These are phyloP conservation scores for Bradypodion pumilum DNA, from an alignment of 2,797 vertebrate species.

Conservation along the genomic window DNA sequence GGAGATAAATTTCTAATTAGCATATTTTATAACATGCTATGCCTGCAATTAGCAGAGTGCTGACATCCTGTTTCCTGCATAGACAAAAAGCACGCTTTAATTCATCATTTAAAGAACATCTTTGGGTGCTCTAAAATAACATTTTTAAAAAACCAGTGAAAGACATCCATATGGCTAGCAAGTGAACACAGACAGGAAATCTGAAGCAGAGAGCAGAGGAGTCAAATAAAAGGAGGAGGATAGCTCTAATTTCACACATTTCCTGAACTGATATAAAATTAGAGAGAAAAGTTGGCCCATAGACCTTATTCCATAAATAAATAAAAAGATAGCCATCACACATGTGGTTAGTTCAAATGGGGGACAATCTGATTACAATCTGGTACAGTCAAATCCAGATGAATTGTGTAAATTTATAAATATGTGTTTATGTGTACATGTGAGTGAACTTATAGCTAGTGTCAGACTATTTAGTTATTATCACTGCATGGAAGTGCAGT, in stretches of 20 bases:
- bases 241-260: constrained; percentile 1
- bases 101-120: constrained; percentile 23
- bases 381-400: no score
- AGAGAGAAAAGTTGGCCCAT: background rate
- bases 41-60: constrained; percentile 33
- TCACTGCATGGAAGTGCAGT: no score
- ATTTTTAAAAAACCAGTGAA: background rate
- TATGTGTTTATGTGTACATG: background rate
- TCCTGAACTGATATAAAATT: background rate
- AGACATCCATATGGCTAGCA: background rate
- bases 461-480: background rate
- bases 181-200: background rate
- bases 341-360: background rate
- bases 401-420: background rate
- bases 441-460: background rate
- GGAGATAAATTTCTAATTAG: constrained; percentile 40
- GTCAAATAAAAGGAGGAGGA: background rate
- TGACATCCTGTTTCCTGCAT: constrained; percentile 20
- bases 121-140: constrained; percentile 13
- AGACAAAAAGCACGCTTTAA: constrained; percentile 24
- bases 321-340: background rate
- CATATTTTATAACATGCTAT: constrained; percentile 40
- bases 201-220: background rate
- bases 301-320: background rate
- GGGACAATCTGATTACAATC: background rate